Evolutionary conservation across 2,888 invertebrate genomes (phyloP), one percentile per base, ranked within the genome.

Genomic region (Tyria jacobaeae): DNA sequence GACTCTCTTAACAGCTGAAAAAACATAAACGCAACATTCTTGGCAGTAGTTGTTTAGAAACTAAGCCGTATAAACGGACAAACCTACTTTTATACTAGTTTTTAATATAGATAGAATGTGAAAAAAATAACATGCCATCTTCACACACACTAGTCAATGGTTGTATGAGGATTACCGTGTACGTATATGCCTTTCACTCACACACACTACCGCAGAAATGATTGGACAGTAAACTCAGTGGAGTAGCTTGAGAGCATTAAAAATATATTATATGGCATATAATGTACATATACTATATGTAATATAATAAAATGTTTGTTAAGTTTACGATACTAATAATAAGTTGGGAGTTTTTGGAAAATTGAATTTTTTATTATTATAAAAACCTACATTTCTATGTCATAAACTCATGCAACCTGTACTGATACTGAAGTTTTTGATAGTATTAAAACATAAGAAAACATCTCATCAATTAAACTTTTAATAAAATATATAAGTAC

Each of bases 111-210:
- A 64, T 82, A 83, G 80, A 81, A 78, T 82, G 76, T 73, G 73
- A 82, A 85, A 90, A 90, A 87, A 89, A 81, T 76, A 67, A 83
- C 84, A 85, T 82, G 71, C 81, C 84, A 84, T 87, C 85, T 81
- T 82, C 85, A 89, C 91, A n/a, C 85, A 85, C 78, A 90, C 91
- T 67, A 31, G 3, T 21, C 68, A 2, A 56, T 15, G 2, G 15
- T 24, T 56, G 74, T 75, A 83, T 89, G 67, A 54, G 54, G 84
- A 92, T 84, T 72, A 58, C 50, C 65, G 64, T 85, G 82, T 93
- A 77, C 62, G 81, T 85, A 92, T 62, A 89, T 77, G 85, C 87
- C 92, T 92, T 92, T 93, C 92, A 88, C 91, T 89, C 75, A 85
- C 91, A 41, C 85, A 86, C 79, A 89, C 85, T 64, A 48, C 0